Conservation (phyloP, 2,797 vertebrate species). For the Enteromius unitaeniatus region DNA sequence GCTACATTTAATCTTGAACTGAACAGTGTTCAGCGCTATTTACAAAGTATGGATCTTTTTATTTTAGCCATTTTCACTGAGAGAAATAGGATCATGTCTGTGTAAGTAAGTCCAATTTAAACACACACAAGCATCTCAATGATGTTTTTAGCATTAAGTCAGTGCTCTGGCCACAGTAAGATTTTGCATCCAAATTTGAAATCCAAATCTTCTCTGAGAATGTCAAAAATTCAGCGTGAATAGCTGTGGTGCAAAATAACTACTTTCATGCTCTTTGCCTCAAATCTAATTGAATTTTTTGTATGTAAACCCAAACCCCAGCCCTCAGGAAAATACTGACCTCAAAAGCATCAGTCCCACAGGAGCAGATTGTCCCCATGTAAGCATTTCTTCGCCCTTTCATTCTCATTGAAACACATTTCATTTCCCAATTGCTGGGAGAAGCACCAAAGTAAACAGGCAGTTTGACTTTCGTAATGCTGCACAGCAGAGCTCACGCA, state of each 20-base stretch:
- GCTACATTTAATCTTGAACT: neutral
- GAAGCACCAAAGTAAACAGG: conserved; percentile 59
- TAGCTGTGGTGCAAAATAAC: conserved; percentile 20
- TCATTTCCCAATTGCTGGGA: conserved; percentile 27
- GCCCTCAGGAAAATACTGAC: conserved; percentile 28
- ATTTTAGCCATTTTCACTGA: neutral
- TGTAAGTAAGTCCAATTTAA: neutral
- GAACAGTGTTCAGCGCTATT: neutral
- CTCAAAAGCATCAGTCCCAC: conserved; percentile 26
- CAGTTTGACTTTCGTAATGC: conserved; percentile 40
- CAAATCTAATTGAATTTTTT: neutral
- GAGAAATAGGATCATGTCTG: neutral
- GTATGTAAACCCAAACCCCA: conserved; percentile 6
- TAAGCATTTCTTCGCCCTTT: conserved; percentile 10
- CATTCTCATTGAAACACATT: conserved; percentile 29
- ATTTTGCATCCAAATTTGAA: neutral
- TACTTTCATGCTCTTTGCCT: neutral
- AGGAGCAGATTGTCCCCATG: conserved; percentile 23
- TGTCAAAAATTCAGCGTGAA: conserved; percentile 15
- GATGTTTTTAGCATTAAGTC: neutral
- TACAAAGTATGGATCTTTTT: neutral
- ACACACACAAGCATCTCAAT: neutral
- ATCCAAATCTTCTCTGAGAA: neutral
- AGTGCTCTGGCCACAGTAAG: neutral
- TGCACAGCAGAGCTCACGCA: conserved; percentile 18